Evolutionary conservation across 2,113 vertebrate species (phyloP).

Genomic region (Lathamus discolor): DNA sequence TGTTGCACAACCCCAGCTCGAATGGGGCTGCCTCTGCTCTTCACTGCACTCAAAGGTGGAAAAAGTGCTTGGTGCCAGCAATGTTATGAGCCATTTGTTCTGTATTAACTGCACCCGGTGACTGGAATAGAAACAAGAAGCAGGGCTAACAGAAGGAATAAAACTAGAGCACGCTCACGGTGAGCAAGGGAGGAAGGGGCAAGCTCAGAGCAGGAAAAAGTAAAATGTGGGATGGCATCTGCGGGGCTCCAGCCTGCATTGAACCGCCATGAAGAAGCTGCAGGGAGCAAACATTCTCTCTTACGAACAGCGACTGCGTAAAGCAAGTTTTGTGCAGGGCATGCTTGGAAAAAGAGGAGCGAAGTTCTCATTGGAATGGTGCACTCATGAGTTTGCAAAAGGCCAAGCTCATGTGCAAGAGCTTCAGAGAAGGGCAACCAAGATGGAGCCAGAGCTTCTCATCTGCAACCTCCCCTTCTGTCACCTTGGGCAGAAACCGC

Average conservation of each 20-base stretch:
- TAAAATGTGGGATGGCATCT: fast-evolving
- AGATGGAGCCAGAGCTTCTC: neutral
- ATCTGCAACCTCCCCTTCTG: neutral
- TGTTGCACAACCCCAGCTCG: neutral
- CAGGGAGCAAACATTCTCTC: fast-evolving
- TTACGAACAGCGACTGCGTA: neutral
- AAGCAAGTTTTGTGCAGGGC: neutral
- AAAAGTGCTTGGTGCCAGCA: neutral
- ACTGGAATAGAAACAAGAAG: neutral
- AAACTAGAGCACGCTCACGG: neutral
- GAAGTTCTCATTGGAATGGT: fast-evolving
- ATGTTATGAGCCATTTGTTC: fast-evolving
- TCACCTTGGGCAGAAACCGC: neutral
- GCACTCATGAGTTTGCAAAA: neutral
- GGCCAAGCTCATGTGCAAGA: fast-evolving
- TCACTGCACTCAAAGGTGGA: neutral
- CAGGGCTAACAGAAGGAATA: neutral
- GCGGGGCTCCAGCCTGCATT: neutral
- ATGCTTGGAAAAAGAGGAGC: neutral
- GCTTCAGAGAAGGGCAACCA: fast-evolving
- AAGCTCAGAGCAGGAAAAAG: neutral
- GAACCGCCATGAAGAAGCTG: fast-evolving
- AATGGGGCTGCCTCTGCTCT: neutral
- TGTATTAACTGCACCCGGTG: neutral
- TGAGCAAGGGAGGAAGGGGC: neutral